Evolutionary conservation across 2,888 invertebrate species (phyloP).

Genomic region (Pterobdella sp.): DNA sequence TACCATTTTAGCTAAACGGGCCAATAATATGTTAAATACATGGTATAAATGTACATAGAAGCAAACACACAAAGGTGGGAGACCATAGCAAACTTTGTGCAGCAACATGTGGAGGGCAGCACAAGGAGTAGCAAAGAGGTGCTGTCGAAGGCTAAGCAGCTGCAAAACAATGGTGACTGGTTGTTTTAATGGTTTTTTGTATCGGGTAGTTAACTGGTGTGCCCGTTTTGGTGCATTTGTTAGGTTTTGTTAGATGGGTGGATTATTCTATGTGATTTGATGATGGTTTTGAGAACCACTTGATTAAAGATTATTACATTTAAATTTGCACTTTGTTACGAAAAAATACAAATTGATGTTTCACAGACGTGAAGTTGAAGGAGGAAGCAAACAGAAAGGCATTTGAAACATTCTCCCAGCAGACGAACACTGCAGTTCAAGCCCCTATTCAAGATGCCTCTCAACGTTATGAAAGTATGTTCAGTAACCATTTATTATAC

Average conservation of each 20-base stretch:
- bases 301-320: too few relatives aligned
- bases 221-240: too few relatives aligned
- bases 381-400: slow-evolving; percentile 84
- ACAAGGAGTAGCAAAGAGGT: slow-evolving; percentile 74
- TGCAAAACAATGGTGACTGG: slow-evolving; percentile 62
- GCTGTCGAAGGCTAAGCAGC: slow-evolving; percentile 84
- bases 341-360: too few relatives aligned
- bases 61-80: slow-evolving; percentile 67
- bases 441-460: slow-evolving; percentile 53
- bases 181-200: background rate
- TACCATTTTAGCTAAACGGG: too few relatives aligned
- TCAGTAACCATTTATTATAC: background rate
- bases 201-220: too few relatives aligned
- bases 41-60: too few relatives aligned
- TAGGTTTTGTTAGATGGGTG: too few relatives aligned
- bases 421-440: slow-evolving; percentile 55
- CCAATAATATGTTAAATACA: too few relatives aligned
- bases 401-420: slow-evolving; percentile 79
- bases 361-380: slow-evolving; percentile 56
- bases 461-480: slow-evolving; percentile 35
- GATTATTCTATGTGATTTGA: too few relatives aligned
- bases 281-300: background rate
- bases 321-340: too few relatives aligned
- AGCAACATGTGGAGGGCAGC: slow-evolving; percentile 55
- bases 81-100: slow-evolving; percentile 88